Evolutionary conservation across 2,113 vertebrate genomes (phyloP).

Genomic region (Phocoena phocoena): DNA sequence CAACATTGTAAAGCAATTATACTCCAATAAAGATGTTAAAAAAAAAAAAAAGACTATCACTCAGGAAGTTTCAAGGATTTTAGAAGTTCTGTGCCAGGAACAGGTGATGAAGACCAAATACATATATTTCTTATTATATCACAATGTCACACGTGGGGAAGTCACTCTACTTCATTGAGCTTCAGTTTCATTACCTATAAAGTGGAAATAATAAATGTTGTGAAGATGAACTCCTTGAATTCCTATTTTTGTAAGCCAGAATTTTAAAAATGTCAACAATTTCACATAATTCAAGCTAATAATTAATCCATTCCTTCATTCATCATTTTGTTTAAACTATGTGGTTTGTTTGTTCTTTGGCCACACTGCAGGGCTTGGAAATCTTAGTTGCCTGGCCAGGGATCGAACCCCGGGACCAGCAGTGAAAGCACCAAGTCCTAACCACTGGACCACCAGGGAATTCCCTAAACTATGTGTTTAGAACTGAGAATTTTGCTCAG

Average conservation of each 20-base stretch:
- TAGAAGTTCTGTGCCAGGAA: not conserved
- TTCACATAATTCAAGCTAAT: not conserved
- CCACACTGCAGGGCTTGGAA: not conserved
- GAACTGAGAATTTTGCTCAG: not conserved
- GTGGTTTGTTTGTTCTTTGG: not conserved
- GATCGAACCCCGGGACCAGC: not conserved
- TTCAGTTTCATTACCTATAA: not conserved
- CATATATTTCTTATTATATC: not conserved
- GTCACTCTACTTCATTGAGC: not conserved
- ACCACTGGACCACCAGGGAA: not conserved
- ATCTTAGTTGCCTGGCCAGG: not conserved
- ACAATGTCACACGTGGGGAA: not conserved
- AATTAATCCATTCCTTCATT: not conserved
- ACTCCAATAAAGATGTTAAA: too few species aligned
- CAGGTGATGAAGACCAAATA: not conserved
- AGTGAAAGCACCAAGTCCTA: not conserved
- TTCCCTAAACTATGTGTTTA: not conserved
- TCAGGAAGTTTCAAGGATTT: not conserved
- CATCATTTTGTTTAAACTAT: not conserved
- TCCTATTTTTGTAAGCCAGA: not conserved
- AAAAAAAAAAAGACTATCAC: not conserved
- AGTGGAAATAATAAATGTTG: not conserved
- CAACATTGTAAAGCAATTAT: too few species aligned
- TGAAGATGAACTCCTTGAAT: not conserved
- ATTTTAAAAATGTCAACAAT: not conserved